Conservation (phyloP, 2,113 vertebrate genomes). For the Rhipidura dahli region DNA sequence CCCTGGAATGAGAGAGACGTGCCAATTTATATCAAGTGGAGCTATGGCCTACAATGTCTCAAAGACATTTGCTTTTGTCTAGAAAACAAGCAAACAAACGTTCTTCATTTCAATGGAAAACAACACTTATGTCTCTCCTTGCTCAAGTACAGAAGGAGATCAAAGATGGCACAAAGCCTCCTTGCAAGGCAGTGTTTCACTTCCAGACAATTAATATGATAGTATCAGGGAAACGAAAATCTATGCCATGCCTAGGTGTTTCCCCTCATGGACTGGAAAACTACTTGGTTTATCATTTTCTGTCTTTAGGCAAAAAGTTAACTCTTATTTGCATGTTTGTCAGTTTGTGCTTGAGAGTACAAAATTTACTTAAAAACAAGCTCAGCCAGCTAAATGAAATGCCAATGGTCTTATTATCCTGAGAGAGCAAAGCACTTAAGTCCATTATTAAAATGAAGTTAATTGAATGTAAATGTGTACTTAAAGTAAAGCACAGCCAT, state of each 20-base stretch:
- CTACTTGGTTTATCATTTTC: constrained; percentile 27
- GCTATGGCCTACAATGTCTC: background rate
- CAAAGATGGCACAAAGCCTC: constrained; percentile 38
- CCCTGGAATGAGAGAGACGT: background rate
- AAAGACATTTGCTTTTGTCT: constrained; percentile 40
- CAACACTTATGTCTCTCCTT: background rate
- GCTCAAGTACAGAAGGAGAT: constrained; percentile 3
- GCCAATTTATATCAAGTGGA: constrained; percentile 3
- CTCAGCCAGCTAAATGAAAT: constrained; percentile 52
- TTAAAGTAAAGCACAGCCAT: constrained; percentile 8
- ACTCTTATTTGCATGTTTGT: constrained; percentile 55
- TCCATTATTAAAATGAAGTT: constrained; percentile 45
- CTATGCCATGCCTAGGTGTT: constrained; percentile 26
- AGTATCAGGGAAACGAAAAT: constrained; percentile 58
- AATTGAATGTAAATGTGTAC: constrained; percentile 24
- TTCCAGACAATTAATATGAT: constrained; percentile 57
- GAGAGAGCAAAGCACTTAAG: constrained; percentile 44
- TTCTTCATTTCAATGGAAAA: constrained; percentile 24
- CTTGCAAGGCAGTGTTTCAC: background rate
- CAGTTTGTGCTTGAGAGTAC: constrained; percentile 13
- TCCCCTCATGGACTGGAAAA: constrained; percentile 43
- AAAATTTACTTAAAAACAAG: constrained; percentile 64
- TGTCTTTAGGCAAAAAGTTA: constrained; percentile 52
- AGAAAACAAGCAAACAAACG: background rate
- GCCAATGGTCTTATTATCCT: constrained; percentile 6